These are phyloP conservation scores for Xanthia togata DNA, from an alignment of 2,888 invertebrate genomes.

Conservation along the genomic window DNA sequence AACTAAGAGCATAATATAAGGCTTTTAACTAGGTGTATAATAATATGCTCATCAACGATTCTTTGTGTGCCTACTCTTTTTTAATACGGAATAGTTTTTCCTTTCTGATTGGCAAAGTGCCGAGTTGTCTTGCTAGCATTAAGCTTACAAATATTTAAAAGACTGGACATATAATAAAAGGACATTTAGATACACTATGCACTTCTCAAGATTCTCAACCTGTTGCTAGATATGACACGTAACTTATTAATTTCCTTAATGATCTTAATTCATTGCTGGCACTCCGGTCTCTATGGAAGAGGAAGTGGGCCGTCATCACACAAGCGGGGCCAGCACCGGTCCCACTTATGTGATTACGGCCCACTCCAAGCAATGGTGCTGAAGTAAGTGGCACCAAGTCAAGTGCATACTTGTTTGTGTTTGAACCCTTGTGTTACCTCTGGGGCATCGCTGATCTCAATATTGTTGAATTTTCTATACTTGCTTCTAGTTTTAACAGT, in stretches of 20 bases:
- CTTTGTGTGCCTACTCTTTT: no score
- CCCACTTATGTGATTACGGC: no score
- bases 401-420: background rate
- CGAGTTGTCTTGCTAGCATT: slow-evolving; percentile 67
- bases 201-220: no score
- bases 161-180: slow-evolving; percentile 52
- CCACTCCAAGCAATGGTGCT: background rate
- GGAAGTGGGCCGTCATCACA: background rate
- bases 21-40: no score
- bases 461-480: background rate
- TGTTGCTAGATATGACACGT: slow-evolving; percentile 9
- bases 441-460: background rate
- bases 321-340: background rate
- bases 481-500: slow-evolving; percentile 2
- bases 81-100: no score
- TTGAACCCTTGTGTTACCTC: background rate
- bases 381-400: no score
- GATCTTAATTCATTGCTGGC: background rate
- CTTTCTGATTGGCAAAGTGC: slow-evolving; percentile 63
- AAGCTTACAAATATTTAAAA: slow-evolving; percentile 79
- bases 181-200: slow-evolving; percentile 63
- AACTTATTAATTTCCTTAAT: background rate
- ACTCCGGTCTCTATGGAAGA: background rate
- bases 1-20: no score
- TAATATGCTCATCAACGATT: no score